Evolutionary conservation across 1,140 invertebrate species (phyloP), one percentile per base, ranked within the genome.

Genomic region (Manduca sexta): DNA sequence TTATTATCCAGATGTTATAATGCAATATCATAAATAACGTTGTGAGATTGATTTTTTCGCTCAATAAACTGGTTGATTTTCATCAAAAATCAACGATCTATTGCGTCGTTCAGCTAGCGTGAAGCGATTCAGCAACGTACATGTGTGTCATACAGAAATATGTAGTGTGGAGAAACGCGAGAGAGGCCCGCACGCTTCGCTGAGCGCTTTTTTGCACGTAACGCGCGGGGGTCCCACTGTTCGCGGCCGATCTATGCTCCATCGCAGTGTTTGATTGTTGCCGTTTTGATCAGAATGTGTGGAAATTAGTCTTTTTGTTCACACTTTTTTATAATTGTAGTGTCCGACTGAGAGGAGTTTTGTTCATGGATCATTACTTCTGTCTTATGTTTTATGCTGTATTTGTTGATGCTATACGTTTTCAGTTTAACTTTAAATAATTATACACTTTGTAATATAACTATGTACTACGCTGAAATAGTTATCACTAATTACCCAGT

Each of bases 151-250:
- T 64, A 56, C 54, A 54, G 62, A 79, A 79, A 71, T 71, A 82
- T 77, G 74, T 65, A 57, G 60, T 63, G 76, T 67, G 64, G 75
- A 73, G 78, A 82, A 82, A 82, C 69, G 73, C 72, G 66, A 60
- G 72, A 70, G 66, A 57, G 59, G 62, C 52, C 43, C 15, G 42
- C 64, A 72, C 65, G 74, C 55, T 76, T 51, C 56, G 66, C 34
- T 74, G 74, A 45, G 37, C 69, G 59, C 61, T 63, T 68, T 69
- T 72, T 72, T 64, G 48, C 45, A 29, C 37, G 43, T 55, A 49
- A 49, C 40, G 16, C 16, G 48, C 30, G 35, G 49, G 31, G 50
- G 54, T 40, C 37, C 30, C 15, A 48, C 33, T 55, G 43, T n/a
- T 6, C 45, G 58, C 49, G 47, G 42, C 26, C 10, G 49, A 17